Conservation (phyloP, 2,113 vertebrate species). For the Saimiri boliviensis region DNA sequence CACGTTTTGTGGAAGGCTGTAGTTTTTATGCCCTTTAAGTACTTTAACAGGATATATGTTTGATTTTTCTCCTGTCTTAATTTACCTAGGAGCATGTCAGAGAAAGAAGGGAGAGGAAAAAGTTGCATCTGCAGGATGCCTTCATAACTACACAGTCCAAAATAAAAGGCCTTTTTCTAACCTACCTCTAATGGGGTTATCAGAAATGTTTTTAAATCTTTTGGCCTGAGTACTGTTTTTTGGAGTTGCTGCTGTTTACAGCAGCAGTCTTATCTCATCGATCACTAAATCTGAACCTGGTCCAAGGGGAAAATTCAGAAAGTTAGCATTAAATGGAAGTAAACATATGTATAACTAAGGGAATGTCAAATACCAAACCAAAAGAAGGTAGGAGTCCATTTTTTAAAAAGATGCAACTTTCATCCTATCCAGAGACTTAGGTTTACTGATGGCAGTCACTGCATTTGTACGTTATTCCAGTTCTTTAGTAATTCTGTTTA, state of each 20-base stretch:
- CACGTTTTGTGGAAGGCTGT: not conserved
- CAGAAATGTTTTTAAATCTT: slow-evolving; percentile 60
- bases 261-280: not conserved
- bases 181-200: slow-evolving; percentile 80
- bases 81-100: not conserved
- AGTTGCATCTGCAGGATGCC: not conserved
- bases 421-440: not conserved
- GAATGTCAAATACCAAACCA: not conserved
- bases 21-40: not conserved
- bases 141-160: slow-evolving; percentile 58
- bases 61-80: not conserved
- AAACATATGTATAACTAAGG: not conserved
- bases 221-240: slow-evolving; percentile 54
- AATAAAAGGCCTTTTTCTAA: slow-evolving; percentile 76
- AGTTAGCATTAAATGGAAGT: not conserved
- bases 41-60: not conserved
- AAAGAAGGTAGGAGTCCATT: not conserved
- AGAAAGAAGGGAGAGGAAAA: not conserved
- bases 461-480: slow-evolving; percentile 1
- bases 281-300: not conserved
- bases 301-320: not conserved
- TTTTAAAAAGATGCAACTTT: not conserved
- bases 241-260: slow-evolving; percentile 46
- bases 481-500: slow-evolving; percentile 59
- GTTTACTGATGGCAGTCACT: not conserved